Evolutionary conservation across 2,888 invertebrate genomes (phyloP).

Genomic region (Erebia palarica): DNA sequence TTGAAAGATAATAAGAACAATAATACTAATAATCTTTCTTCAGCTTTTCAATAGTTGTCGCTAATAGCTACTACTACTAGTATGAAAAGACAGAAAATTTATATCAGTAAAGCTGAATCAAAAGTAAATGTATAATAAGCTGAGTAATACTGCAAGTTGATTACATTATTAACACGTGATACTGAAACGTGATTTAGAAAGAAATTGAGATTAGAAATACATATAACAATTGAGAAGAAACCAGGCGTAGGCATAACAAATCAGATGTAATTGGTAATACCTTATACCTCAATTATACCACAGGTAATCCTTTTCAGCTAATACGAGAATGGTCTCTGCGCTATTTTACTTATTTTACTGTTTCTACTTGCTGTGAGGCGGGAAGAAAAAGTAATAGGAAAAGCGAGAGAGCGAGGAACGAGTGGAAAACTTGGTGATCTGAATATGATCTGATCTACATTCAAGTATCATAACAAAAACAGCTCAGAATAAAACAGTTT

Average conservation of each 20-base stretch:
- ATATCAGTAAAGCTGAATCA: not conserved
- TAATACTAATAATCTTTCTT: no score
- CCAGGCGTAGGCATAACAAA: not conserved
- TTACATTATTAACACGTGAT: slow-evolving; percentile 31
- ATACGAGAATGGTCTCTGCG: not conserved
- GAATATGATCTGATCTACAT: no score
- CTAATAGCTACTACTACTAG: no score
- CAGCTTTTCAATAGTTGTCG: no score
- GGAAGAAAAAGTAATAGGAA: not conserved
- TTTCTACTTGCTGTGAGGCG: not conserved
- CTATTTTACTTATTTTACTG: no score
- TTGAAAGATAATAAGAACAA: no score
- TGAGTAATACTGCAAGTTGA: slow-evolving; percentile 13
- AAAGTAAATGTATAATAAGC: slow-evolving; percentile 1
- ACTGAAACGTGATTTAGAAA: slow-evolving; percentile 25
- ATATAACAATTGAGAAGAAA: slow-evolving; percentile 24
- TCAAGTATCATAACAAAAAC: not conserved
- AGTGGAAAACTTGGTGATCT: no score
- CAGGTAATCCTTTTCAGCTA: no score
- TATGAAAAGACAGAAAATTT: not conserved
- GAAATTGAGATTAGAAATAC: slow-evolving; percentile 10
- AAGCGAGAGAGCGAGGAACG: no score
- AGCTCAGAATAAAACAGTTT: not conserved
- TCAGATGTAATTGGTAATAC: not conserved
- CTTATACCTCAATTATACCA: not conserved